These are phyloP conservation scores for Brachionus asplanchnoidis DNA, from an alignment of 1,140 invertebrate species.

Conservation along the genomic window DNA sequence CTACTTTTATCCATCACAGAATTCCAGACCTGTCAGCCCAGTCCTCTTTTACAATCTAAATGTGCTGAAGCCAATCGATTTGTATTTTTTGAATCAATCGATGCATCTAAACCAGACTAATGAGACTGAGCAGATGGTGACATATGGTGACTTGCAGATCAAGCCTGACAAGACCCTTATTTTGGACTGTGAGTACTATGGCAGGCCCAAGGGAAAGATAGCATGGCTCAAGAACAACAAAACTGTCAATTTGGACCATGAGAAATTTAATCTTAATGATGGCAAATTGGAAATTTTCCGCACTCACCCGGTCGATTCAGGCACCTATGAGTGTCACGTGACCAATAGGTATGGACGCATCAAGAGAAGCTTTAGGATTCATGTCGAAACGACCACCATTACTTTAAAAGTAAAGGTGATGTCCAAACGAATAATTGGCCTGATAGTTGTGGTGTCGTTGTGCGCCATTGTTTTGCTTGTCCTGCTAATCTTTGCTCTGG, in stretches of 20 bases:
- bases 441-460: neutral
- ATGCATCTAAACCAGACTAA: constrained; percentile 1
- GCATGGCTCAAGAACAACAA: constrained; percentile 14
- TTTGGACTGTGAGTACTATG: neutral
- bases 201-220: neutral
- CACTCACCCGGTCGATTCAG: constrained; percentile 29
- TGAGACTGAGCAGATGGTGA: neutral
- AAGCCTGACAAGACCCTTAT: constrained; percentile 7
- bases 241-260: neutral
- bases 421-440: neutral
- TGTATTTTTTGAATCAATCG: neutral
- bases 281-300: neutral
- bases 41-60: neutral
- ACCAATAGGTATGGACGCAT: neutral
- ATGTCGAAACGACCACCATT: neutral
- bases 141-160: neutral
- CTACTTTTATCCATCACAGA: neutral
- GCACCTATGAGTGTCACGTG: constrained; percentile 12
- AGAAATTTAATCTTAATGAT: neutral
- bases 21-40: neutral
- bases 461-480: neutral
- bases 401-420: neutral
- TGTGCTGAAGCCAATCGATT: neutral
- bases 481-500: neutral
- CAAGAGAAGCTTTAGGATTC: neutral